Evolutionary conservation across 2,113 vertebrate species (phyloP).

Genomic region (Perognathus longimembris): DNA sequence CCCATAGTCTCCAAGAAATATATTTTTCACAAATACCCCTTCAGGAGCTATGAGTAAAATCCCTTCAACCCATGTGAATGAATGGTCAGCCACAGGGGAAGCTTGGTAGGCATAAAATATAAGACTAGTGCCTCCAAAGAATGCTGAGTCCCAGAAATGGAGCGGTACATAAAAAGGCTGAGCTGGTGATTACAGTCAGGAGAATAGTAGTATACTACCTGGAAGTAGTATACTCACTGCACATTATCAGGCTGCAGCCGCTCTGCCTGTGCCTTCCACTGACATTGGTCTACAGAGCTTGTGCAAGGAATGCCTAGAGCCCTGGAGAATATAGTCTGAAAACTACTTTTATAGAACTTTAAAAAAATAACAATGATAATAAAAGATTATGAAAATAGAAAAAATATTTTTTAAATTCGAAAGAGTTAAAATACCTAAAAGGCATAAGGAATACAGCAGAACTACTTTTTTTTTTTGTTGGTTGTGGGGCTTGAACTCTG

Average conservation of each 20-base stretch:
- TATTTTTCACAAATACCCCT: background rate
- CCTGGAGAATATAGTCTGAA: background rate
- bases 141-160: background rate
- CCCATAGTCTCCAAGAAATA: background rate
- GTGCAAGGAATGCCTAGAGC: background rate
- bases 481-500: too few relatives aligned
- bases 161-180: background rate
- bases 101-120: background rate
- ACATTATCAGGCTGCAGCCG: too few relatives aligned
- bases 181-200: background rate
- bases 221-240: background rate
- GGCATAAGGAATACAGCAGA: too few relatives aligned
- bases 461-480: too few relatives aligned
- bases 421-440: background rate
- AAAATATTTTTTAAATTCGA: background rate
- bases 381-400: background rate
- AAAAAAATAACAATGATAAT: background rate
- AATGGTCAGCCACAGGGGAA: background rate
- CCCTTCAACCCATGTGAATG: background rate
- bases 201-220: too few relatives aligned
- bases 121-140: background rate
- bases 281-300: background rate
- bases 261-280: accelerated
- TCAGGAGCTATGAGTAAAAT: background rate
- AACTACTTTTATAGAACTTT: background rate